Evolutionary conservation across 2,797 vertebrate genomes (phyloP), one percentile per base, ranked within the genome.

Genomic region (Coreius guichenoti): DNA sequence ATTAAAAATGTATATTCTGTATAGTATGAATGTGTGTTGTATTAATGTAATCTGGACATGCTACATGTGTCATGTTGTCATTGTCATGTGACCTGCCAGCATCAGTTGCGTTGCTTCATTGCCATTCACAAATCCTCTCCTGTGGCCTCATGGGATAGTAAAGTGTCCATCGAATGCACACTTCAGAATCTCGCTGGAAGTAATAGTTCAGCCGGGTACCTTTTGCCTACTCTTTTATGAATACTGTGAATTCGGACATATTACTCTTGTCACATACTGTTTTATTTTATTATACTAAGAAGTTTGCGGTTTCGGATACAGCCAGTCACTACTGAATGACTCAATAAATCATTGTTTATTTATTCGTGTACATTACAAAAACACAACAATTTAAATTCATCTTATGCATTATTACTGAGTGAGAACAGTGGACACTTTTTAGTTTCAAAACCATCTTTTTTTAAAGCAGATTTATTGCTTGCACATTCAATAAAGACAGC

Each of bases 401-500:
- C 8, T 26, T 49, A 26, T 74, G 43, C 8, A 49, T 82, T 75
- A 49, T 19, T 16, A 47, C 45, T 36, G 26, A 47, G 14, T 4
- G 26, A 33, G 56, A 47, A 47, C 1, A 47, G 11, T 9, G 14
- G 23, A 61, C 12, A 45, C 8, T 43, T 45, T 36, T 45, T 23
- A 51, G 45, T 51, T 17, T 54, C 17, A 54, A 61, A 75, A 77
- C 19, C 43, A 67, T 47, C 26, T 68, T 29, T 26, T 23, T 80
- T 80, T 68, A 49, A 80, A 49, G 26, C 78, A 43, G 23, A 5
- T 29, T 61, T 63, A 45, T 70, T 70, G 47, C 33, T 3, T 70
- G 5, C 31, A 9, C 47, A n/a, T 81, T 69, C 65, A 81, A 70
- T 81, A 70, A 68, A 54, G 31, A 81, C 9, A 13, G 63, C 1